Evolutionary conservation across 2,797 vertebrate species (phyloP), one percentile per base, ranked within the genome.

Genomic region (Remorina albescens): DNA sequence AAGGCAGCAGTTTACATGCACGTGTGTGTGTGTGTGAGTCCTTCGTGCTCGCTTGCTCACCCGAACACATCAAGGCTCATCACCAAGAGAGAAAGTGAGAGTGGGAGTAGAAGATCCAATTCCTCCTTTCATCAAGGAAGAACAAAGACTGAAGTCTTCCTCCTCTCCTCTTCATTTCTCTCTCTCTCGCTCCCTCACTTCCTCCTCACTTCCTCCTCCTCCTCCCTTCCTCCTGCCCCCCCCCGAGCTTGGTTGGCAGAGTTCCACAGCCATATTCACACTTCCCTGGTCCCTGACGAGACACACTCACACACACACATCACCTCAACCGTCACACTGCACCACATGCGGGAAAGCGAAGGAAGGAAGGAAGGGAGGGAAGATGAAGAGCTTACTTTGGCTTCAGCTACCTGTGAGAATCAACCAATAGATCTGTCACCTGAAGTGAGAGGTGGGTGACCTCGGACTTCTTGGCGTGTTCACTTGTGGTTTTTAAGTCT

Each of bases 111-210:
- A 86, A 75, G 88, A 90, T 91, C 84, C 85, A 74, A 86, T 91
- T 91, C 86, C 86, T 87, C 74, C 86, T 92, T 92, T 92, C 89
- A 92, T 92, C 89, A 91, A 83, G 61, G 41, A 86, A 89, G 89
- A 92, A 92, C 90, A 92, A 93, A 93, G 90, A 87, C 86, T 73
- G 68, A 61, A 82, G 80, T 74, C 83, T 67, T 65, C 70, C 86
- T 81, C 71, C 60, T 63, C 61, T 76, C 58, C 62, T 69, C 80
- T 58, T 80, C 76, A 51, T 65, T 75, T 71, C 70, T 61, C 65
- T 53, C 54, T 75, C 39, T 62, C 47, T 67, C 69, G 66, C 7
- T 75, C 73, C 69, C 41, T 57, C 67, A 50, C 49, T 51, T 30
- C 47, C 42, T 64, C 56, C 47, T 44, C 50, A 54, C 49, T 59